Evolutionary conservation across 2,888 invertebrate species (phyloP), one percentile per base, ranked within the genome.

Genomic region (Willowsia nigromaculata): DNA sequence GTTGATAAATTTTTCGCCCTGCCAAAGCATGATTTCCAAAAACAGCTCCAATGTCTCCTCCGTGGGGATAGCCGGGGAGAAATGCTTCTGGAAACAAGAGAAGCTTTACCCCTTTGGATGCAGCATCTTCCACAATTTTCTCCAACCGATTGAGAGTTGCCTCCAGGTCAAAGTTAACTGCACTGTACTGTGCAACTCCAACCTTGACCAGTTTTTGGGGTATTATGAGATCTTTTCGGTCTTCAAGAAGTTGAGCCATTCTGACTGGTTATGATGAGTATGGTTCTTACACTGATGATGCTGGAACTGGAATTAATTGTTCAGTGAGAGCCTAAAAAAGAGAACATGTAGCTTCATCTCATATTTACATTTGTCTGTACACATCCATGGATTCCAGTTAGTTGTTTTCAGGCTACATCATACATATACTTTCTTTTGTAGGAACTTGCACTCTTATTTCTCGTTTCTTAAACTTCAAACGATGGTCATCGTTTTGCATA

Each of bases 71-170:
- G 0, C 86, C 88, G 3, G 91, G 85, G 15, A 91, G 71, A 65
- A 88, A 91, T 7, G 91, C 90, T 80, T 91, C 91, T 0, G 91
- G 91, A 33, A 91, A 91, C 9, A 91, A 15, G 22, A 91, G 83
- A 15, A 91, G 50, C 22, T 91, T 33, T 5, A 88, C 91, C 1
- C 88, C 88, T 50, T 91, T 88, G 9, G 30, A 65, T 0, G 91
- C 85, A n/a, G 90, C 91, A 18, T 71, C 85, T 33, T 90, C 76
- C 11, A 82, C 76, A 15, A 91, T 68, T 30, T 74, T 62, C 25
- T 88, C 90, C 18, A 91, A 30, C 47, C 78, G 81, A 7, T 40
- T 27, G 15, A 91, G 33, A 25, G 68, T 87, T 5, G 74, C 84
- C 27, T 88, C 86, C 0, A 83, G 47, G 56, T 91, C 18, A 37